These are phyloP conservation scores for Drosophila monieri DNA, from an alignment of 2,888 invertebrate species.

Conservation along the genomic window DNA sequence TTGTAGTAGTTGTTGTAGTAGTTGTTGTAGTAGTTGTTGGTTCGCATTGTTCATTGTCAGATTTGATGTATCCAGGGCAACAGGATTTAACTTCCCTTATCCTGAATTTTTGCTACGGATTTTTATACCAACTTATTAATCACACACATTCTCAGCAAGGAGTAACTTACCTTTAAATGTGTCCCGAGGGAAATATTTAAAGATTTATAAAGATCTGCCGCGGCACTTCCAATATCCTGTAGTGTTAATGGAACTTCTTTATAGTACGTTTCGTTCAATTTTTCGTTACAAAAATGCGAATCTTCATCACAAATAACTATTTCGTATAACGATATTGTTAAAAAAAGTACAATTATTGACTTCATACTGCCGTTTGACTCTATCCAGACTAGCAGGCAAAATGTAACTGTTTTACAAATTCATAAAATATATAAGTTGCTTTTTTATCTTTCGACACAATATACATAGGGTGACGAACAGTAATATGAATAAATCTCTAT, in stretches of 20 bases:
- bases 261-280: slow-evolving; percentile 12
- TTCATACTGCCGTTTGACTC: slow-evolving; percentile 17
- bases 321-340: not conserved
- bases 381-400: not conserved
- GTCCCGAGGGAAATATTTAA: slow-evolving; percentile 9
- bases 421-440: not conserved
- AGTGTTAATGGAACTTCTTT: not conserved
- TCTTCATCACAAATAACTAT: slow-evolving; percentile 12
- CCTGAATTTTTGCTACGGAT: slow-evolving; percentile 40
- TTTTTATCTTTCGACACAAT: not conserved
- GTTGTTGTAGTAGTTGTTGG: slow-evolving; percentile 6
- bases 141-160: not conserved
- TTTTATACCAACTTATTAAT: not conserved
- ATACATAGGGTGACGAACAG: not conserved
- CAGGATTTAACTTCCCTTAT: slow-evolving; percentile 19
- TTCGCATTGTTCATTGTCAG: slow-evolving; percentile 11
- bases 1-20: too few relatives aligned
- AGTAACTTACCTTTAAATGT: not conserved
- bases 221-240: not conserved
- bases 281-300: slow-evolving; percentile 18
- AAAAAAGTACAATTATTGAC: slow-evolving; percentile 10
- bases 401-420: not conserved
- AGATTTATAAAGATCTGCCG: not conserved
- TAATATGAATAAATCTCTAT: too few relatives aligned
- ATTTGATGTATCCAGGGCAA: slow-evolving; percentile 44